A percentile compares a stretch with the other conserved stretches of the same genome.
phyloP scores from a whole-genome alignment of 1,140 invertebrate species.

The Drosophila trapezifrons region DNA sequence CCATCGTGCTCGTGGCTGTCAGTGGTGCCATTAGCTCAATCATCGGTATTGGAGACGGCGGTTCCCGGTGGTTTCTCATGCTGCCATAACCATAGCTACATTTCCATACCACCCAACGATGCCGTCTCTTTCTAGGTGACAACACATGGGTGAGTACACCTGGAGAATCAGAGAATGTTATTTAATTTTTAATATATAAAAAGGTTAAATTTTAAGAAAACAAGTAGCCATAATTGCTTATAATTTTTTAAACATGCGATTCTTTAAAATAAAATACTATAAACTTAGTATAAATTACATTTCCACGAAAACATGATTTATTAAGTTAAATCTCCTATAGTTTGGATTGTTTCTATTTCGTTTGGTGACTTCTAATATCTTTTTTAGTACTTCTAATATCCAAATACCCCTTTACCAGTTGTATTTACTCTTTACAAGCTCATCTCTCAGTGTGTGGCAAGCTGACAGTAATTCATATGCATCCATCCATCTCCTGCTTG shows the following conservation, averaged over 20 bases:
- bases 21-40: slow-evolving; percentile 55
- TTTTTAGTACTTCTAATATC: no score
- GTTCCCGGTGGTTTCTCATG: slow-evolving; percentile 12
- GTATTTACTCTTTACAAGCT: background rate
- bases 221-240: no score
- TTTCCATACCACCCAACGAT: background rate
- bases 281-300: no score
- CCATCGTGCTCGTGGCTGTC: slow-evolving; percentile 19
- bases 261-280: no score
- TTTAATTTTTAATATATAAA: no score
- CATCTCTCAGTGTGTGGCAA: slow-evolving; percentile 17
- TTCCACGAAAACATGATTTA: no score
- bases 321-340: no score
- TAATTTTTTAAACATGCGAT: no score
- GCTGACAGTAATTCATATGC: slow-evolving; percentile 50
- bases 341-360: no score
- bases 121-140: slow-evolving; percentile 7
- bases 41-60: slow-evolving; percentile 33
- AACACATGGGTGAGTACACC: slow-evolving; percentile 20
- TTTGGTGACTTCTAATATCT: no score
- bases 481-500: slow-evolving; percentile 38
- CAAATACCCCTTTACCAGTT: no score
- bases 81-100: slow-evolving; percentile 11
- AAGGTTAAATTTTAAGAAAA: no score
- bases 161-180: background rate